Base-by-base conservation (phyloP, 1,140 invertebrate species). In the Mizuhopecten yessoensis region DNA sequence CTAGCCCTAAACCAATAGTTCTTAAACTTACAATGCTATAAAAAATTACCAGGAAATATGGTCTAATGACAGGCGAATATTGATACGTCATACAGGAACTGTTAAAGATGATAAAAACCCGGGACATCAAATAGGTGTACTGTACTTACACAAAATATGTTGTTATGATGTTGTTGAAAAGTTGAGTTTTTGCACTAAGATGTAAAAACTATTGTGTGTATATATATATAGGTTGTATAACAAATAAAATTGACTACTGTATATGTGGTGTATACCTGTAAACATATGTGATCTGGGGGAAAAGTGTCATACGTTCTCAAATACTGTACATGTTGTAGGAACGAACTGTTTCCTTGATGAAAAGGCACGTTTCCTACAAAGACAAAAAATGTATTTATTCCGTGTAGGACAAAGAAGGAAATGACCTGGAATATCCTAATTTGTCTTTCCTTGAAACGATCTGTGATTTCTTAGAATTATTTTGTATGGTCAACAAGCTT, bases 401-500 rank as follows among this genome's bases (percentile, higher is more conserved):
- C 42, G 1, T 17, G 42, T 45, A 17, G 29, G 9, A 75, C 57
- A 7, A 17, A 23, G 23, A 75, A 29, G n/a, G n/a, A 75, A 75
- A 75, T 29, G 23, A 29, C 11, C 2, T 75, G 42, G 42, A 13
- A 17, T 45, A 45, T 45, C 17, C 15, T n/a, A n/a, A 29, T 3
- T 3, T 75, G 7, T 7, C 57, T n/a, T 75, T 75, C 57, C 57
- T n/a, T 75, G 57, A 29, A 75, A 29, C 5, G 57, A 75, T 75
- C 57, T 75, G 57, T 75, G 57, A 75, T 75, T 75, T n/a, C 9
- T 75, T n/a, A 75, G 29, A 75, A 29, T 75, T 75, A 75, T 75
- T 75, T 75, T 75, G n/a, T 75, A 75, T 75, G 57, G 57, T 75
- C 57, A n/a, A 75, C 57, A 75, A 75, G 57, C 15, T 75, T 75